phyloP scores from a whole-genome alignment of 2,797 vertebrate species.

The Capromys pilorides region DNA sequence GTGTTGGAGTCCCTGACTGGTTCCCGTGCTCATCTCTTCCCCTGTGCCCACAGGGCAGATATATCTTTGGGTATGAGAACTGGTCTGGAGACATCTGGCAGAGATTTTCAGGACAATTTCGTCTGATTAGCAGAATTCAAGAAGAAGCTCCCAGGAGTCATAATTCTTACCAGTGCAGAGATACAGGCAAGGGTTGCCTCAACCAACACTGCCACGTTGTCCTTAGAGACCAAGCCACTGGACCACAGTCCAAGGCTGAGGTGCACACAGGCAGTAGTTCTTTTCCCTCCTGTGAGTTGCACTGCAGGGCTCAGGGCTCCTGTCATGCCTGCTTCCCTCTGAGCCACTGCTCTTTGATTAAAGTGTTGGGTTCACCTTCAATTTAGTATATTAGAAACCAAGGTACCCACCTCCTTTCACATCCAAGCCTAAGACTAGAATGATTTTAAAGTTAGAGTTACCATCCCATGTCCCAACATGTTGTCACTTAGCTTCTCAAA shows the following conservation, averaged over 20 bases:
- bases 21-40: neutral
- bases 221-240: neutral
- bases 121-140: slow-evolving; percentile 62
- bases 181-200: neutral
- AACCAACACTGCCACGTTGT: slow-evolving; percentile 18
- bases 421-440: neutral
- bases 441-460: neutral
- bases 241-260: neutral
- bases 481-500: neutral
- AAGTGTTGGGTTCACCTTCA: neutral
- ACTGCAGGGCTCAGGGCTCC: neutral
- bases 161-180: slow-evolving; percentile 1
- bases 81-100: slow-evolving; percentile 76
- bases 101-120: slow-evolving; percentile 75
- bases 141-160: slow-evolving; percentile 48
- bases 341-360: neutral
- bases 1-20: neutral
- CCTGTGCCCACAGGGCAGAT: neutral
- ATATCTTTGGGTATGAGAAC: slow-evolving; percentile 58
- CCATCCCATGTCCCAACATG: slow-evolving; percentile 5
- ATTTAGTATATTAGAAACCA: neutral
- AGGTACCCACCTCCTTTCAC: neutral
- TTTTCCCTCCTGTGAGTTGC: neutral
- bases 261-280: neutral
- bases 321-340: neutral